phyloP scores from a whole-genome alignment of 2,888 invertebrate genomes.

The Lasioglossum calceatum region DNA sequence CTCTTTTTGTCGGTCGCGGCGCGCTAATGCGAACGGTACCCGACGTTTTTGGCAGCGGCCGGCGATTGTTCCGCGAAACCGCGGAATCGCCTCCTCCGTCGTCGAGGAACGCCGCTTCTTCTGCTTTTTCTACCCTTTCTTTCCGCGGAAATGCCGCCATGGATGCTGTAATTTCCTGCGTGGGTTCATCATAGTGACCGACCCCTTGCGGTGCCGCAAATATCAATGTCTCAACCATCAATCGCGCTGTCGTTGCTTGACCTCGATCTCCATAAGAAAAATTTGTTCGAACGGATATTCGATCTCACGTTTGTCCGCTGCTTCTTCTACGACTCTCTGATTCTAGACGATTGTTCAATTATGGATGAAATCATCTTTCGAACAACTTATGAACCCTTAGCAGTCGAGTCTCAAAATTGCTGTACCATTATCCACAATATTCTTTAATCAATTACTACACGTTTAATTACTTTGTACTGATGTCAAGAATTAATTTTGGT shows the following conservation, averaged over 20 bases:
- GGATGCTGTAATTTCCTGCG: constrained; percentile 10
- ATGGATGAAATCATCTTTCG: too few species aligned
- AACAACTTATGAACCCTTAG: too few species aligned
- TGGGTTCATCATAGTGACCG: not conserved
- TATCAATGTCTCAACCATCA: not conserved
- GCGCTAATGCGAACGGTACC: constrained; percentile 50
- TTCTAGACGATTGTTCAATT: not conserved
- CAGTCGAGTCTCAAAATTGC: too few species aligned
- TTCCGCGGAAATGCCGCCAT: not conserved
- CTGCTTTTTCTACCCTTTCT: constrained; percentile 20
- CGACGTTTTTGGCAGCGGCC: constrained; percentile 48
- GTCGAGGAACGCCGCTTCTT: not conserved
- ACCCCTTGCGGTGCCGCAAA: not conserved
- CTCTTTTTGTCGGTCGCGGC: constrained; percentile 28
- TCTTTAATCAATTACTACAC: too few species aligned
- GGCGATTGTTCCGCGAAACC: constrained; percentile 49
- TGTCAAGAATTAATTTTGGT: not conserved
- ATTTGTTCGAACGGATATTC: not conserved
- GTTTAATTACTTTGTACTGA: not conserved
- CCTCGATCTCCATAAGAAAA: not conserved
- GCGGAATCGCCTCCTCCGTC: constrained; percentile 44
- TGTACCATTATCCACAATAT: too few species aligned
- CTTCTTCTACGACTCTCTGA: not conserved
- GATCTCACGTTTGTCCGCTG: not conserved
- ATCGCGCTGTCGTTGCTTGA: not conserved